Evolutionary conservation across 1,140 invertebrate species (phyloP), one percentile per base, ranked within the genome.

Genomic region (Brevipalpus yothersi): DNA sequence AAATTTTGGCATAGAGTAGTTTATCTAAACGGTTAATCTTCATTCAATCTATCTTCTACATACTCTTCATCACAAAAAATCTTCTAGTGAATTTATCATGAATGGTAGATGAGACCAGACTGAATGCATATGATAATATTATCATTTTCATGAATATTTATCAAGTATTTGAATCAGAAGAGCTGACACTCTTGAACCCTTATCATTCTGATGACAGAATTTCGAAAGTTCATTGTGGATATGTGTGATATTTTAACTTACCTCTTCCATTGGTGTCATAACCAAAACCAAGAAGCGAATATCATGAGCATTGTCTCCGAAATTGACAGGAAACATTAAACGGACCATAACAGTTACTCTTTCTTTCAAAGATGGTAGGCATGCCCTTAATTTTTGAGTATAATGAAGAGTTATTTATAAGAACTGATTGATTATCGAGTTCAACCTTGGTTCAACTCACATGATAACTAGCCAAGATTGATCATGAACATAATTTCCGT

Each of bases 111-210:
- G 15, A 68, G 55, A n/a, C 66, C 67, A 12, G 42, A 58, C 53
- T 67, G 66, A 10, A 65, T 68, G 43, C 64, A 58, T 15, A 63
- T 51, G 42, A 61, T 68, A 58, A 69, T 67, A 39, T 61, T 49
- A 2, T 66, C 60, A 4, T 60, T 56, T 58, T 68, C 68, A 12
- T 63, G 61, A 31, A 61, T 57, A 53, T 68, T 69, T 55, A 59
- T 2, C 5, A 5, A 3, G 31, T 2, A 31, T 31, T 31, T 31
- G 31, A n/a, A n/a, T n/a, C n/a, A n/a, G n/a, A n/a, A n/a, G n/a
- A n/a, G n/a, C n/a, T n/a, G 31, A 5, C 2, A 31, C 31, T 31
- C 5, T 31, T 3, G 5, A 3, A 31, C 31, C 31, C 5, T 5
- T 31, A 31, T 5, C 31, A 31, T 31, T 31, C 31, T 31, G 31